Base-by-base conservation (phyloP, 2,797 vertebrate species). In the Fratercula arctica region DNA sequence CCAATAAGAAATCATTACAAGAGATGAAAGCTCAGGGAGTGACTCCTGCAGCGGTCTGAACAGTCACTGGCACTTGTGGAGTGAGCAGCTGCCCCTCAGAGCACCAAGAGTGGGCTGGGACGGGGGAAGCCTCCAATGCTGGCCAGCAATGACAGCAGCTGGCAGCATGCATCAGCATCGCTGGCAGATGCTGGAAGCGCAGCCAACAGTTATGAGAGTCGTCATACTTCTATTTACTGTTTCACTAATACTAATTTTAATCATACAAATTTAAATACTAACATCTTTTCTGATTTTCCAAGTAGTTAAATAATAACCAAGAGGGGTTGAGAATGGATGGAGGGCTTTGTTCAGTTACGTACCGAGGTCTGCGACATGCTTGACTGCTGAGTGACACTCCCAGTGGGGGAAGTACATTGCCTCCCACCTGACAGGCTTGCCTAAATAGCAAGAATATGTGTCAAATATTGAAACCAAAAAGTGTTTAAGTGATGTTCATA, bases 301-400 rank as follows among this genome's bases (percentile, higher is more conserved):
- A 79, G 51, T 7, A 78, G 57, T 61, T 80, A 54, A 5, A 19
- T 5, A 59, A 83, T 18, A 90, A 92, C n/a, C 83, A 94, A 10
- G 85, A n/a, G 14, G 85, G 92, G 72, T 66, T 89, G 85, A 75
- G 91, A 94, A 96, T 43, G 93, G 91, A 93, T 51, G 81, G 59
- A 94, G 75, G 54, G 90, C 94, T 95, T 95, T 85, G 64, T 93
- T 94, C 89, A 72, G 60, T 94, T 72, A 98, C 98, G 98, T 97
- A 99, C 99, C 94, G 99, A 98, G 93, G 98, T 98, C 97, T 99
- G 99, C 88, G 99, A 98, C 96, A 98, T 98, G 96, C 98, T 98
- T 60, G 98, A 98, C 96, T 99, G 98, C 66, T 98, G 99, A 93
- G 98, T 98, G 97, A 98, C 97, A 97, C 97, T 98, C 97, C 98